Evolutionary conservation across 2,797 vertebrate species (phyloP).

Genomic region (Bufotes viridis): DNA sequence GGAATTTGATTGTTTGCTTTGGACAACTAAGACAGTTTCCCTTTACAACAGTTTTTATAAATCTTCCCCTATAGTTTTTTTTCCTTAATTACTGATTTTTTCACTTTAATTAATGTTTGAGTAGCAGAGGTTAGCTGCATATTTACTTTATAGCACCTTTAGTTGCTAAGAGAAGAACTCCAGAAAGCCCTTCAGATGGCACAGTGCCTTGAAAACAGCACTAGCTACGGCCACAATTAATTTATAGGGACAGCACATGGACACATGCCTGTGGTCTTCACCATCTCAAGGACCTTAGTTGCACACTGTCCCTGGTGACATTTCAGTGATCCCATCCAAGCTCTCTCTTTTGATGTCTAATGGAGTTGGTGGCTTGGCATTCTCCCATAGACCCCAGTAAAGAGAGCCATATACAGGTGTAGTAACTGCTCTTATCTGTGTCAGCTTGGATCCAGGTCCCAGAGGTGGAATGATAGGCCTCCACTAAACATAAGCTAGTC

Average conservation of each 20-base stretch:
- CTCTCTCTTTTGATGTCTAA: not conserved
- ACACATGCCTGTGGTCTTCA: not conserved
- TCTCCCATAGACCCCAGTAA: not conserved
- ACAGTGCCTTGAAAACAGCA: not conserved
- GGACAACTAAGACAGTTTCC: too few relatives aligned
- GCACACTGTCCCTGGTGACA: too few relatives aligned
- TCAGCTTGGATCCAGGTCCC: too few relatives aligned
- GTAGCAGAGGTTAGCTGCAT: too few relatives aligned
- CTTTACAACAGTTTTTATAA: too few relatives aligned
- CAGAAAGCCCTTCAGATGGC: not conserved
- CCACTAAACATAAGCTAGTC: not conserved
- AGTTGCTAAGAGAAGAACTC: too few relatives aligned
- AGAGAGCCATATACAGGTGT: not conserved
- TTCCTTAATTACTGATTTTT: too few relatives aligned
- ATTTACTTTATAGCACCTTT: too few relatives aligned
- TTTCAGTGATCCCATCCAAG: too few relatives aligned
- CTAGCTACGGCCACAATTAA: not conserved
- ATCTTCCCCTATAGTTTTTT: too few relatives aligned
- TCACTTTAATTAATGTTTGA: too few relatives aligned
- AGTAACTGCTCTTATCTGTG: not conserved
- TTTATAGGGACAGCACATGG: not conserved
- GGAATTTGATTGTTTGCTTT: too few relatives aligned
- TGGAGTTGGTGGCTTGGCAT: not conserved
- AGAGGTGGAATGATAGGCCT: not conserved
- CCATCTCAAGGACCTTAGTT: not conserved